Percentiles rank a stretch among this genome's conserved stretches.
These are phyloP conservation scores for Dipodomys spectabilis DNA, from an alignment of 2,113 vertebrate species.

Conservation along the genomic window DNA sequence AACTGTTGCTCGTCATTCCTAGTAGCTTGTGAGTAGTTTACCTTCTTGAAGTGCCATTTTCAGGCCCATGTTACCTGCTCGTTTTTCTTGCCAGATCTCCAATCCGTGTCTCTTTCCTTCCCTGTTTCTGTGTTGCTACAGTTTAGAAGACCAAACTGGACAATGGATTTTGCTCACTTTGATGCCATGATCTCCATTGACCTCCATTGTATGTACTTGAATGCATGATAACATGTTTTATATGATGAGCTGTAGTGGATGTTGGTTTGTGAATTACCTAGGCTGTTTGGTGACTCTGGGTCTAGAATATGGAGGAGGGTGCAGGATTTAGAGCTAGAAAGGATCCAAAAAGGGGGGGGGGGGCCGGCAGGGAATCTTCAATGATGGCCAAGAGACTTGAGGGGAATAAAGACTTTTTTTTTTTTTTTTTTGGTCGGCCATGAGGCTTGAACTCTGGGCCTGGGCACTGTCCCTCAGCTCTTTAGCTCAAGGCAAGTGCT, in stretches of 20 bases:
- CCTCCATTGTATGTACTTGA: slow-evolving; percentile 9
- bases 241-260: neutral
- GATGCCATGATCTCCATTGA: slow-evolving; percentile 33
- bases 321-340: neutral
- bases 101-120: neutral
- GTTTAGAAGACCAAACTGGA: slow-evolving; percentile 56
- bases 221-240: neutral
- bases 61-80: neutral
- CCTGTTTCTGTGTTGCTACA: slow-evolving; percentile 50
- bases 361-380: neutral
- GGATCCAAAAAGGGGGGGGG: neutral
- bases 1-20: neutral
- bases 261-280: neutral
- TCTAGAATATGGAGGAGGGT: neutral
- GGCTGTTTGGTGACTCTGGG: neutral
- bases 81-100: slow-evolving; percentile 38
- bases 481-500: too few relatives aligned
- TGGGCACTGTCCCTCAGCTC: too few relatives aligned
- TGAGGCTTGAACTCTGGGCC: too few relatives aligned
- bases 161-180: slow-evolving; percentile 36
- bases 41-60: neutral
- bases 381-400: neutral
- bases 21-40: neutral
- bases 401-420: neutral
- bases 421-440: too few relatives aligned